Percentiles rank a stretch among this genome's conserved stretches.
phyloP scores from a whole-genome alignment of 1,140 invertebrate genomes.

The Hermetia illucens region DNA sequence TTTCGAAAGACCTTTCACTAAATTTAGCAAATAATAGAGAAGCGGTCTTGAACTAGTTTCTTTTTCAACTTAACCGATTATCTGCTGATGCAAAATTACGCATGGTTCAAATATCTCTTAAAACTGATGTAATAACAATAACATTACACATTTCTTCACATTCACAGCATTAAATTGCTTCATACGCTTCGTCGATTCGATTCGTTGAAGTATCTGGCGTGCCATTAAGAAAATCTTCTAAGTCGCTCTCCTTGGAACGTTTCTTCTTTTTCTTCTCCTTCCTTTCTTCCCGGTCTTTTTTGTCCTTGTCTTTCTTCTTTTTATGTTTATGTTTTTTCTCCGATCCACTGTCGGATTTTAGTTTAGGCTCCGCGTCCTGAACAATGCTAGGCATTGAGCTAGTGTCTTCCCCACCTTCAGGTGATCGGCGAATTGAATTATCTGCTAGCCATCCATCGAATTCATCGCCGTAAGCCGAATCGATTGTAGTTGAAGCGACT shows the following conservation, averaged over 20 bases:
- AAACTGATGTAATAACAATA: no score
- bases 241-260: background rate
- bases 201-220: background rate
- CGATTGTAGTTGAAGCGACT: constrained; percentile 5
- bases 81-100: no score
- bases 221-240: constrained; percentile 3
- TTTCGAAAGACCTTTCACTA: no score
- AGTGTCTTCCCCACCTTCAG: constrained; percentile 27
- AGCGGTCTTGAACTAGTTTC: no score
- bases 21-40: no score
- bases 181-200: background rate
- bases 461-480: constrained; percentile 6
- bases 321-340: constrained; percentile 1
- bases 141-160: no score
- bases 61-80: no score
- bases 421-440: constrained; percentile 31
- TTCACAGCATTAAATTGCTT: constrained; percentile 2
- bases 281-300: constrained; percentile 1
- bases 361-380: background rate
- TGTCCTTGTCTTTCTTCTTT: background rate
- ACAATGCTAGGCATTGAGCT: background rate
- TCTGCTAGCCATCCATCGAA: constrained; percentile 27
- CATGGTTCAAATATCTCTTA: no score
- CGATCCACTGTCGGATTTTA: background rate
- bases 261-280: constrained; percentile 6